A percentile compares a stretch with the other conserved stretches of the same genome.
These are phyloP conservation scores for Caenorhabditis sinica DNA, from an alignment of 2,888 invertebrate species.

Conservation along the genomic window DNA sequence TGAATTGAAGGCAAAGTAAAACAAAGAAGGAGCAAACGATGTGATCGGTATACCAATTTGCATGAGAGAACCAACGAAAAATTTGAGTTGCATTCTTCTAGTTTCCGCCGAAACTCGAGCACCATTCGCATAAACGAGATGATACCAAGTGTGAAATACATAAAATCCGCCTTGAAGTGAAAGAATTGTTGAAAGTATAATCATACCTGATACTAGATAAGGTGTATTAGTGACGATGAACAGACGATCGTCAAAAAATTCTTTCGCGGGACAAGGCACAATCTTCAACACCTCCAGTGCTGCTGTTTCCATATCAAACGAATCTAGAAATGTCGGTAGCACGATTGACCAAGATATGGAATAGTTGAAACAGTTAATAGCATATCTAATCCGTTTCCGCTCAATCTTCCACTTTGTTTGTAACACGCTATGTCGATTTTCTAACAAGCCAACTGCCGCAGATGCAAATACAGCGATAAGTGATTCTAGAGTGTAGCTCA, in stretches of 20 bases:
- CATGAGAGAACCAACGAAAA: slow-evolving; percentile 1
- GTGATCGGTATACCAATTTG: slow-evolving; percentile 9
- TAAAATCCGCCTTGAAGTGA: slow-evolving; percentile 15
- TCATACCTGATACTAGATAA: neutral
- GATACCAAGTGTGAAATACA: slow-evolving; percentile 19
- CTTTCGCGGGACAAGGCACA: slow-evolving; percentile 6
- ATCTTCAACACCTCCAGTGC: neutral
- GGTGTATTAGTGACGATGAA: slow-evolving; percentile 21
- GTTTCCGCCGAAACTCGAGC: slow-evolving; percentile 15
- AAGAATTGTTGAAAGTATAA: neutral
- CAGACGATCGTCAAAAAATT: slow-evolving; percentile 20
- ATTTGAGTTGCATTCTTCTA: slow-evolving; percentile 24
- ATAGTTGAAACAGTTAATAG: slow-evolving; percentile 22
- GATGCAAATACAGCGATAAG: neutral
- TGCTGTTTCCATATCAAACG: neutral
- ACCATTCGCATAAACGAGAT: slow-evolving; percentile 22
- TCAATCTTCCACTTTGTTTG: slow-evolving; percentile 23
- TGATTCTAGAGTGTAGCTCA: slow-evolving; percentile 11
- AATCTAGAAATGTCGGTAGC: slow-evolving; percentile 20
- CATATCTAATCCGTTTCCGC: neutral
- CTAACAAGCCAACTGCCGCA: slow-evolving; percentile 10
- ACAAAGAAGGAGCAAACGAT: neutral
- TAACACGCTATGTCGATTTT: slow-evolving; percentile 28
- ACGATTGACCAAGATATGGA: neutral
- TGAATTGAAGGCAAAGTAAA: slow-evolving; percentile 27